phyloP scores from a whole-genome alignment of 2,797 vertebrate genomes.

The Octomys mimax region DNA sequence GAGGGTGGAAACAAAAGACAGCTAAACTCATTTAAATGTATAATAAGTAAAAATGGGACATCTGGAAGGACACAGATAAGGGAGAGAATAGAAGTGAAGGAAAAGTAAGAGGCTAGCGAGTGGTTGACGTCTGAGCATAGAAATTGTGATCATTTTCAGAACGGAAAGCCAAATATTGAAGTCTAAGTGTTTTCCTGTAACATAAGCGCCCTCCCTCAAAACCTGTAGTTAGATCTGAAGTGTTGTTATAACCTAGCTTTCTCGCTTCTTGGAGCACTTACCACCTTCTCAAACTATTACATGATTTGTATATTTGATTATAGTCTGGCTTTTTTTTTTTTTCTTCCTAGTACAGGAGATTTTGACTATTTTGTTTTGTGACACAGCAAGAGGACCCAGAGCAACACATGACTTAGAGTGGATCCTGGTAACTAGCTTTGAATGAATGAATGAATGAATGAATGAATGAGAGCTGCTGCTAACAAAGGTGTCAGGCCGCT shows the following conservation, averaged over 20 bases:
- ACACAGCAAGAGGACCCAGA: neutral
- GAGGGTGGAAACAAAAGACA: neutral
- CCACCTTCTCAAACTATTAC: neutral
- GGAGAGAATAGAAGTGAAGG: neutral
- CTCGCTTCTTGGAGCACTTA: neutral
- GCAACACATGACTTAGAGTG: neutral
- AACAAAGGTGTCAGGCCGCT: neutral
- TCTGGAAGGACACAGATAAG: neutral
- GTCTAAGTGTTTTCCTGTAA: neutral
- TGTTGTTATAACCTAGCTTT: neutral
- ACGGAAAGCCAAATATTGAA: neutral
- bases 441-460: neutral
- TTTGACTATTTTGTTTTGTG: constrained; percentile 23
- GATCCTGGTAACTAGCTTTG: neutral
- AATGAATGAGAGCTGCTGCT: neutral
- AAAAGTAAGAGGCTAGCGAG: neutral
- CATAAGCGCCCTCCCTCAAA: neutral
- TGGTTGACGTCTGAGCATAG: neutral
- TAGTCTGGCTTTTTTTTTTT: neutral
- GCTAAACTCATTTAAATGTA: neutral
- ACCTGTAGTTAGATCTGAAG: neutral
- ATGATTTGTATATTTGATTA: neutral
- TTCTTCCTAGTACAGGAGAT: neutral
- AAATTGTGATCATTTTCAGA: neutral
- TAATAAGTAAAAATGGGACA: neutral